Percentiles rank a stretch among this genome's conserved stretches.
Evolutionary conservation across 2,113 vertebrate genomes (phyloP).

Genomic region (Alosa alosa): DNA sequence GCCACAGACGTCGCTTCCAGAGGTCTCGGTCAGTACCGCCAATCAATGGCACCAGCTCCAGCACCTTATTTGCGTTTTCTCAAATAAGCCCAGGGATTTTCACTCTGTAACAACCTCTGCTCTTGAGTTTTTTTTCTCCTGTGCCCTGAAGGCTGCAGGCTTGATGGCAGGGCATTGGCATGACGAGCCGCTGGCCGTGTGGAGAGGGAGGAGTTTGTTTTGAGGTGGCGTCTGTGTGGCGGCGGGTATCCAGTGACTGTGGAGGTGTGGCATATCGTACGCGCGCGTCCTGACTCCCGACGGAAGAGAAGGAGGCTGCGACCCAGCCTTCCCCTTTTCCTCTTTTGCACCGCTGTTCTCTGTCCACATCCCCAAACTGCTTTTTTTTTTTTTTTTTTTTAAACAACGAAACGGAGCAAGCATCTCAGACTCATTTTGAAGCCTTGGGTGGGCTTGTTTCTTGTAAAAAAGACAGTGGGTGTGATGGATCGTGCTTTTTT

Average conservation of each 20-base stretch:
- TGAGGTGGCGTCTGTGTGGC: slow-evolving; percentile 11
- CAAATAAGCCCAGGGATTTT: not conserved
- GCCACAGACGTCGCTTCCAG: slow-evolving; percentile 98
- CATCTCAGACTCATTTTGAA: not conserved
- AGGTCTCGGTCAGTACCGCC: slow-evolving; percentile 94
- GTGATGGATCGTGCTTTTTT: not conserved
- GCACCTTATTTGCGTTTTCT: not conserved
- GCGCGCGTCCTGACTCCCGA: not conserved
- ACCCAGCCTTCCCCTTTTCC: not conserved
- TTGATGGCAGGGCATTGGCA: slow-evolving; percentile 99
- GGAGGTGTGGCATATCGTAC: slow-evolving; percentile 3
- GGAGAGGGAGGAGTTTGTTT: slow-evolving; percentile 88
- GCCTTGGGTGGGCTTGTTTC: not conserved
- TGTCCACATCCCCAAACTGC: not conserved
- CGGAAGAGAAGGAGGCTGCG: slow-evolving; percentile 1
- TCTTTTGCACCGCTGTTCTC: slow-evolving; percentile 10
- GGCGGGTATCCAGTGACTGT: slow-evolving; percentile 12
- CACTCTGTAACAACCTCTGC: slow-evolving; percentile 95
- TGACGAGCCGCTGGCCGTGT: slow-evolving; percentile 98
- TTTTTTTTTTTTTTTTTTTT: too few relatives aligned
- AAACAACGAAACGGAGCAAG: not conserved
- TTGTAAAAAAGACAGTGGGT: not conserved
- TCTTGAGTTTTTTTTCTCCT: slow-evolving; percentile 95
- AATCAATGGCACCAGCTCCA: not conserved
- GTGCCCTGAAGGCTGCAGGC: slow-evolving; percentile 96